phyloP scores from a whole-genome alignment of 2,113 vertebrate species.

The Campylorhamphus procurvoides region DNA sequence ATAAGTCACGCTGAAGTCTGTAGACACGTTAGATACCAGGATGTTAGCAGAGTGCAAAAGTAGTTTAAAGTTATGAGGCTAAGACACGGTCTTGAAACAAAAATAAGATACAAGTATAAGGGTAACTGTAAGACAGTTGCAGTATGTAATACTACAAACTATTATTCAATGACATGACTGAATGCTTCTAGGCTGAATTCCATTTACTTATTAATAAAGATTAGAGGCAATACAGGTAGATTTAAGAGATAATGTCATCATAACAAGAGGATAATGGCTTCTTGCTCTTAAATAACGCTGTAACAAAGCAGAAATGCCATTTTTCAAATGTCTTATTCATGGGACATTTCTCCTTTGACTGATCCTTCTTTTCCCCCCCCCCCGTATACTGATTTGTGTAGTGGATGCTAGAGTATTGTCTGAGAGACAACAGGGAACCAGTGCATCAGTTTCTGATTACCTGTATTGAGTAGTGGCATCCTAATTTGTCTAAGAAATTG shows the following conservation, averaged over 20 bases:
- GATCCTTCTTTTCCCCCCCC: background rate
- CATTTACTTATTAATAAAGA: conserved; percentile 60
- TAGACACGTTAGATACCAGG: background rate
- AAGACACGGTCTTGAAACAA: background rate
- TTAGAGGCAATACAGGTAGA: conserved; percentile 25
- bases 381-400: background rate
- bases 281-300: background rate
- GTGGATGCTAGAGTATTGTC: background rate
- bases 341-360: conserved; percentile 30
- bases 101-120: background rate
- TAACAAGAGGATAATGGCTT: conserved; percentile 50
- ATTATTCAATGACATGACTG: conserved; percentile 18
- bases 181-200: conserved; percentile 48
- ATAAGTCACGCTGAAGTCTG: background rate
- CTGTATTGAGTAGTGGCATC: background rate
- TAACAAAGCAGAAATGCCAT: conserved; percentile 2
- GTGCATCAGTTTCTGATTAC: background rate
- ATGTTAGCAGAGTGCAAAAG: background rate
- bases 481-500: conserved; percentile 21
- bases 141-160: conserved; percentile 17
- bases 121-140: background rate
- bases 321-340: conserved; percentile 19
- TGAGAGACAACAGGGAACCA: background rate
- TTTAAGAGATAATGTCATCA: conserved; percentile 26
- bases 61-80: background rate